A percentile compares a stretch with the other conserved stretches of the same genome.
These are phyloP conservation scores for Coreoperca whiteheadi DNA, from an alignment of 2,113 vertebrate species.

Conservation along the genomic window DNA sequence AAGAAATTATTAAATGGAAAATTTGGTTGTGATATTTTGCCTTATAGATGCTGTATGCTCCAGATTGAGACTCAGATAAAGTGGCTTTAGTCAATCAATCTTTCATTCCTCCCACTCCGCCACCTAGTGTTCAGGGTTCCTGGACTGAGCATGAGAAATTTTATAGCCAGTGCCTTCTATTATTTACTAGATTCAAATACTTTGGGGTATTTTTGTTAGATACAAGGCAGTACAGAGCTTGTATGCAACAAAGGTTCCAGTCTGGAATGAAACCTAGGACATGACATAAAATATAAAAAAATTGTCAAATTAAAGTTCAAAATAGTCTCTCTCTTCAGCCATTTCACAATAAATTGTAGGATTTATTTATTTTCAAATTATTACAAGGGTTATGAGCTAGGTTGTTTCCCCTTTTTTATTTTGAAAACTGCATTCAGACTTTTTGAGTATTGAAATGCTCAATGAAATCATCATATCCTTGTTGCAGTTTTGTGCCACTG, in stretches of 20 bases:
- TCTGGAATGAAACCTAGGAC: neutral
- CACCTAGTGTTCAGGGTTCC: neutral
- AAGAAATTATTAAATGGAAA: constrained; percentile 1
- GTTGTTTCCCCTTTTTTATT: neutral
- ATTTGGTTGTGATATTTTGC: neutral
- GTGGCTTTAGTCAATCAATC: constrained; percentile 1
- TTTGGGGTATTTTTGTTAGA: neutral
- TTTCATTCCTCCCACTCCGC: constrained; percentile 19
- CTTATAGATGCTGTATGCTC: constrained; percentile 10
- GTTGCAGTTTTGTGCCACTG: constrained; percentile 23
- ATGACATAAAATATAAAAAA: neutral
- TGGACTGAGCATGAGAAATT: neutral
- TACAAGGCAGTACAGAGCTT: neutral
- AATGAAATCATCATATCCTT: constrained; percentile 20
- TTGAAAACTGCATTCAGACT: neutral
- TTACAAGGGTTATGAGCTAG: neutral
- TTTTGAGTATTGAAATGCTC: constrained; percentile 20
- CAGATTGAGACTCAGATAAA: constrained; percentile 17
- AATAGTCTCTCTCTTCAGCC: neutral
- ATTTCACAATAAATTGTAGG: neutral
- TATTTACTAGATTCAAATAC: neutral
- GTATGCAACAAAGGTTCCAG: neutral
- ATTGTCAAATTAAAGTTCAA: neutral
- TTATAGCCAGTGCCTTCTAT: neutral
- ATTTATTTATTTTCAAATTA: neutral